phyloP scores from a whole-genome alignment of 2,113 vertebrate species.

The Tympanuchus pallidicinctus region DNA sequence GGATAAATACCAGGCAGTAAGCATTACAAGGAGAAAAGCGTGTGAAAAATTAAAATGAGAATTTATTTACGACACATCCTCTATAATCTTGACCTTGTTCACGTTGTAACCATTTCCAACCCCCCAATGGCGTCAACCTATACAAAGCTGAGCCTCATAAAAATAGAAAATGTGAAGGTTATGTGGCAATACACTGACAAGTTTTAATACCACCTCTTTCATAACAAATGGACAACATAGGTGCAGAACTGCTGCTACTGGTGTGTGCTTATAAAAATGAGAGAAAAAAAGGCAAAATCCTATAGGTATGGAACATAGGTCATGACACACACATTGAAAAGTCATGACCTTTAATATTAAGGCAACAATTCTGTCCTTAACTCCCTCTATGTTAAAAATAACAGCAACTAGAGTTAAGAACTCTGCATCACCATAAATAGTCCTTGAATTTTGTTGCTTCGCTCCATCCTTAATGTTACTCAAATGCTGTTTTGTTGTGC shows the following conservation, averaged over 20 bases:
- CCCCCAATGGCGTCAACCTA: neutral
- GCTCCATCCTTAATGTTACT: neutral
- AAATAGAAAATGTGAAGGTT: conserved; percentile 18
- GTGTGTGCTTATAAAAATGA: neutral
- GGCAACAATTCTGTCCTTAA: conserved; percentile 57
- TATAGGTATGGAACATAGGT: conserved; percentile 21
- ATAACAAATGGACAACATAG: neutral
- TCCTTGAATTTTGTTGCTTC: conserved; percentile 22
- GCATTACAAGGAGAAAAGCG: neutral
- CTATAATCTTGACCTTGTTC: neutral
- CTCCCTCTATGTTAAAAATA: neutral
- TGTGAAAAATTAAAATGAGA: conserved; percentile 41
- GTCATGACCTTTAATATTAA: conserved; percentile 57
- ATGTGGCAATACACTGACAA: conserved; percentile 47
- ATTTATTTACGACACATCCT: neutral
- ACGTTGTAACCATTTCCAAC: conserved; percentile 33
- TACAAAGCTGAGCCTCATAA: conserved; percentile 28
- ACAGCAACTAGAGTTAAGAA: neutral
- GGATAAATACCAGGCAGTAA: neutral
- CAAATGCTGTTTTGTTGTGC: neutral
- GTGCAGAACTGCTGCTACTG: conserved; percentile 17
- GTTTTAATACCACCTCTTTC: conserved; percentile 39
- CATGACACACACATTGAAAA: conserved; percentile 5
- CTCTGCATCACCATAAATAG: neutral
- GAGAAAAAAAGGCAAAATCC: conserved; percentile 6